Base-by-base conservation (phyloP, 2,888 invertebrate species). In the Cephus spinipes region DNA sequence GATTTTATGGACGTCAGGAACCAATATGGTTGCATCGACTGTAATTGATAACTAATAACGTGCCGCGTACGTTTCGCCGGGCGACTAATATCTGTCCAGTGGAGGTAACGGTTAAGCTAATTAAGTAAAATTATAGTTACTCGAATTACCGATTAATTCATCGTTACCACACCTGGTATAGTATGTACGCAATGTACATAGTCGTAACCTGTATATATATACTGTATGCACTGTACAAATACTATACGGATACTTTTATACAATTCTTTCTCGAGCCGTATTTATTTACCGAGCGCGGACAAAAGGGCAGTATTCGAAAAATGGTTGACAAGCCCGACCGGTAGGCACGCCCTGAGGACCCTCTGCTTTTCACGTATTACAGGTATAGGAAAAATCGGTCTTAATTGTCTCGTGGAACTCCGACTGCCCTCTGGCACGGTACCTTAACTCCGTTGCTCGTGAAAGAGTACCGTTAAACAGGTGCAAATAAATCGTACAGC, bases 71-170 rank as follows among this genome's bases (percentile, higher is more conserved):
- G 23, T 23, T 55, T 55, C 23, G 55, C 23, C 55, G 9, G 9
- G 55, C 23, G 55, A 55, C 23, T 55, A 55, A 55, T 55, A 55
- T 55, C 55, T 15, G 23, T 23, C 55, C 23, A 55, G 23, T 23
- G 23, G 55, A 77, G 78, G 76, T 79, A 77, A 80, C 79, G 77
- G 78, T 73, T 76, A 75, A 78, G 76, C 84, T 85, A 84, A 85
- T 85, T 84, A 95, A 79, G 95, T 95, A 1, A 94, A 94, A 86
- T 85, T 89, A n/a, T 94, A 94, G 85, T 90, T 95, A 75, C 93
- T 93, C 0, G 92, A 93, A 76, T 3, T 90, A 73, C 85, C 88
- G 77, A 84, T 87, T 79, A 85, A 84, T 84, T 85, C 79, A 77
- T 80, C 76, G 80, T 74, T 75, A 73, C 77, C 78, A 77, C 34